Evolutionary conservation across 2,797 vertebrate species (phyloP).

Genomic region (Brachymystax lenok): DNA sequence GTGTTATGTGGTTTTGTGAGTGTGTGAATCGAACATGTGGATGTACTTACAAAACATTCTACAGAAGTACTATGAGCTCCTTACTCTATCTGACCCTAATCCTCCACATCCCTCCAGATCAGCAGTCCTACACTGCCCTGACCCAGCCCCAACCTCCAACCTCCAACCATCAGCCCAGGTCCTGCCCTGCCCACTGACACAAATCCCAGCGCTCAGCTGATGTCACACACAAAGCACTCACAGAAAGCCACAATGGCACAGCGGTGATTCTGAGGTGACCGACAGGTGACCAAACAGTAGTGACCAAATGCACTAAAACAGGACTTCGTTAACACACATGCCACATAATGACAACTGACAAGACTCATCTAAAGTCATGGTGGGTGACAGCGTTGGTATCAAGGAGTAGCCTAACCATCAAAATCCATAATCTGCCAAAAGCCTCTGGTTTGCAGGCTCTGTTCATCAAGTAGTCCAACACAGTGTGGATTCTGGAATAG

Average conservation of each 20-base stretch:
- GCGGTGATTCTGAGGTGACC: background rate
- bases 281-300: background rate
- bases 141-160: background rate
- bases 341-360: background rate
- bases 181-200: constrained; percentile 44
- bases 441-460: too few species aligned
- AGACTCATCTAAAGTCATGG: background rate
- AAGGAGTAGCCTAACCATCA: too few species aligned
- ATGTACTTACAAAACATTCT: background rate
- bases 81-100: constrained; percentile 73
- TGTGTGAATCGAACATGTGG: constrained; percentile 2
- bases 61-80: constrained; percentile 56
- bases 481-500: too few species aligned
- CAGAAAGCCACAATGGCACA: background rate
- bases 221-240: constrained; percentile 14
- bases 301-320: background rate
- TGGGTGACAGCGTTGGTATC: too few species aligned
- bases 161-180: constrained; percentile 27
- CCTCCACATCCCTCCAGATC: constrained; percentile 63
- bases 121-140: constrained; percentile 63
- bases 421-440: too few species aligned
- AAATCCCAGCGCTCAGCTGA: constrained; percentile 51
- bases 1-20: constrained; percentile 46
- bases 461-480: too few species aligned
- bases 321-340: background rate